Conservation (phyloP, 1,140 invertebrate species). For the Diorhabda sublineata region DNA sequence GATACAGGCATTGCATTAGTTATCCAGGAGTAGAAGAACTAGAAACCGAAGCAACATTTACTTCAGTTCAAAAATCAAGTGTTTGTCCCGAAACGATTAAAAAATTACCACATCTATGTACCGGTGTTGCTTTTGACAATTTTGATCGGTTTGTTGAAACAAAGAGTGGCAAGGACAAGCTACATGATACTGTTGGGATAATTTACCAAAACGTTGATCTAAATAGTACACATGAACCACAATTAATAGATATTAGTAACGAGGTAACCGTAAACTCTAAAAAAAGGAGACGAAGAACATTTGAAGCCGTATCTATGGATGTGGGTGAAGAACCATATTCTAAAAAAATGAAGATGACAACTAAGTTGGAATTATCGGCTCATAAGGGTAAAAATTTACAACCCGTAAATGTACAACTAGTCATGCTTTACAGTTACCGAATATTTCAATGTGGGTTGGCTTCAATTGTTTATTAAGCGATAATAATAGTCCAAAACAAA, state of each 20-base stretch:
- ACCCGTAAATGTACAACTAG: too few species aligned
- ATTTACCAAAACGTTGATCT: slow-evolving; percentile 35
- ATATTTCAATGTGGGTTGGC: too few species aligned
- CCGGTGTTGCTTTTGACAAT: slow-evolving; percentile 48
- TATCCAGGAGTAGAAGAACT: slow-evolving; percentile 39
- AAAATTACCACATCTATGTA: slow-evolving; percentile 27
- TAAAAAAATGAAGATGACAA: too few species aligned
- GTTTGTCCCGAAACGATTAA: slow-evolving; percentile 38
- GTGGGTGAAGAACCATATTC: too few species aligned
- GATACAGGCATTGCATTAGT: slow-evolving; percentile 39
- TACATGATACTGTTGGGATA: slow-evolving; percentile 52
- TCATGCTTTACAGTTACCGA: too few species aligned
- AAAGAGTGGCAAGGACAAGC: slow-evolving; percentile 44
- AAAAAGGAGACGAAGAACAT: too few species aligned
- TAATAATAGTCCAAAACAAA: too few species aligned
- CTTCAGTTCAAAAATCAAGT: slow-evolving; percentile 14
- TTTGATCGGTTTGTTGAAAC: slow-evolving; percentile 49
- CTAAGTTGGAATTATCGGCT: too few species aligned
- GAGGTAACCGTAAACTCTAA: too few species aligned
- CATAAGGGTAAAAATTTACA: too few species aligned
- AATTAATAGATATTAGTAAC: not conserved
- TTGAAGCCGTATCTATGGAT: too few species aligned
- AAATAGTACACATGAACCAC: not conserved
- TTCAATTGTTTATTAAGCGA: too few species aligned
- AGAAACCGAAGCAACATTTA: slow-evolving; percentile 39